Base-by-base conservation (phyloP, 2,888 invertebrate genomes). In the Sminthurinus aureus region DNA sequence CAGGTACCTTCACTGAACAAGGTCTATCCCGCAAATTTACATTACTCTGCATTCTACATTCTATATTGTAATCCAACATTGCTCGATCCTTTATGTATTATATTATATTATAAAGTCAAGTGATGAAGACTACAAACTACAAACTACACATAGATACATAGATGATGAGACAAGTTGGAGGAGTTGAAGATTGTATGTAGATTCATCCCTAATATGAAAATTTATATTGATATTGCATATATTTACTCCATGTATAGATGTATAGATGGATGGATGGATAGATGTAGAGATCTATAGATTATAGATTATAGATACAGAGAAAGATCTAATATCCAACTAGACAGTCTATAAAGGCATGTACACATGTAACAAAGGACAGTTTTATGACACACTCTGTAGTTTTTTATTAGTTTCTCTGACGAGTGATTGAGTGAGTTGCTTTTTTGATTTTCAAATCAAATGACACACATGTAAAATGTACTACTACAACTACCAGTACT, bases 321-420 rank as follows among this genome's bases (percentile, higher is more conserved):
- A 38, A 38, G 38, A 38, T 38, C 38, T 38, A 38, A 73, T 26
- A 73, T 15, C 0, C 69, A 69, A 22, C 69, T 24, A 69, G 24
- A 20, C 69, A 69, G 22, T 22, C 69, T 22, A 69, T n/a, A 73
- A 15, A 73, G 24, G 8, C 26, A 26, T 73, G 24, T 18, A 52
- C n/a, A 50, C 51, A 18, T 78, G 52, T 58, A 50, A 15, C 73
- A 73, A 74, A 81, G 81, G 81, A 81, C 81, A 81, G 81, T 81
- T 81, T 81, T 81, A 81, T 74, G 22, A 81, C 74, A 4, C 38
- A 64, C 74, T 74, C 52, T 81, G 51, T 64, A 81, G 64, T 81
- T 81, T 71, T 75, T 81, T 81, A 81, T 81, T 74, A 81, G 74
- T 81, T 26, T 81, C 79, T 79, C 81, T 81, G 74, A 74, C 81